Evolutionary conservation across 2,888 invertebrate genomes (phyloP).

Genomic region (Phyto melanocephala): DNA sequence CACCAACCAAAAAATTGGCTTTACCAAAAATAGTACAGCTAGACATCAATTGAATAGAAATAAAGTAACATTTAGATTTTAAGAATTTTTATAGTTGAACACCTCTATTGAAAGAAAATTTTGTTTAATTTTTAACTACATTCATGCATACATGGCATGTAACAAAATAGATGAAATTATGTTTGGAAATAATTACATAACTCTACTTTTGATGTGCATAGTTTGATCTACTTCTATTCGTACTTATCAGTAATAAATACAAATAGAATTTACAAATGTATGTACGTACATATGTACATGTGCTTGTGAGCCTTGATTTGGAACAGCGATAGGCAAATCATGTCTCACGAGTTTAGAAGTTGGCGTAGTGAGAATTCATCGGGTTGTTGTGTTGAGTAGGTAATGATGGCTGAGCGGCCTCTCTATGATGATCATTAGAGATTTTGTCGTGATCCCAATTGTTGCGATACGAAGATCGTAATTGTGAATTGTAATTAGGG

Average conservation of each 20-base stretch:
- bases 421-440: slow-evolving; percentile 4
- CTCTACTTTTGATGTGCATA: not conserved
- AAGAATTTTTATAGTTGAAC: not conserved
- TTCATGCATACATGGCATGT: no score
- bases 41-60: slow-evolving; percentile 45
- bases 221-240: slow-evolving; percentile 1
- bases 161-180: no score
- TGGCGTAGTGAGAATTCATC: slow-evolving; percentile 1
- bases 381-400: not conserved
- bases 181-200: no score
- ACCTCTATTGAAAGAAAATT: no score
- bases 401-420: not conserved
- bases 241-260: slow-evolving; percentile 17
- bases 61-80: slow-evolving; percentile 45
- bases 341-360: not conserved
- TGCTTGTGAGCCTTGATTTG: not conserved
- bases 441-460: slow-evolving; percentile 24
- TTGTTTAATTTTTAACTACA: no score
- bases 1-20: slow-evolving; percentile 2
- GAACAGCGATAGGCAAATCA: not conserved
- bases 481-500: slow-evolving; percentile 42
- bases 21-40: slow-evolving; percentile 40
- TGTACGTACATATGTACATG: not conserved
- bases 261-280: not conserved
- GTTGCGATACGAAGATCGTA: slow-evolving; percentile 16